Evolutionary conservation across 2,113 vertebrate genomes (phyloP).

Genomic region (Corythaixoides concolor): DNA sequence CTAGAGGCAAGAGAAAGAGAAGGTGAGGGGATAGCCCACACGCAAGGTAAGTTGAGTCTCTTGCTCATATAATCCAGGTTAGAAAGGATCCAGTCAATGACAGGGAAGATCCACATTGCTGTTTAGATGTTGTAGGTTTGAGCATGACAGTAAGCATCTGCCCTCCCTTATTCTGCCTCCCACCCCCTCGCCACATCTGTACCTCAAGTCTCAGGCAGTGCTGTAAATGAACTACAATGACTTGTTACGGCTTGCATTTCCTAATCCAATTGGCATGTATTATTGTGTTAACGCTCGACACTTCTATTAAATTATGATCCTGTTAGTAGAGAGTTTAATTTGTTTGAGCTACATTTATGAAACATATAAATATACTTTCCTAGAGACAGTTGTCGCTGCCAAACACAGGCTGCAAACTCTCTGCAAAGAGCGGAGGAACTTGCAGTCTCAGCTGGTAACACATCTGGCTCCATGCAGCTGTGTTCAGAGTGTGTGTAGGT

Average conservation of each 20-base stretch:
- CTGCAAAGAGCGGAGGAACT: neutral
- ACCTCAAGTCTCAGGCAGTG: neutral
- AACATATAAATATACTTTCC: slow-evolving; percentile 55
- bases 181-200: neutral
- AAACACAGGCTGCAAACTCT: neutral
- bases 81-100: neutral
- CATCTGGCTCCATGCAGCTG: neutral
- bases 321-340: slow-evolving; percentile 67
- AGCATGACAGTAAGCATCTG: neutral
- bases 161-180: neutral
- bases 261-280: slow-evolving; percentile 38
- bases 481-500: neutral
- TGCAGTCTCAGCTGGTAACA: neutral
- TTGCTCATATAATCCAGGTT: neutral
- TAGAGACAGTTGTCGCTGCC: neutral
- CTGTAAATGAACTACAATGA: slow-evolving; percentile 41
- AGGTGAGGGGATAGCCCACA: slow-evolving; percentile 28
- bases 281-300: slow-evolving; percentile 69
- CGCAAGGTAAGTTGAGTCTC: slow-evolving; percentile 53
- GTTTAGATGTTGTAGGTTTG: neutral
- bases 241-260: slow-evolving; percentile 21
- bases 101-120: neutral
- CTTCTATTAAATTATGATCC: slow-evolving; percentile 66
- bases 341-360: slow-evolving; percentile 64
- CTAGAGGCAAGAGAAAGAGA: slow-evolving; percentile 48